Evolutionary conservation across 30 jellyfish, hydroid and myxozoan species (phyloP), one percentile per base, ranked within the genome.

Genomic region (Rhopilema esculentum): DNA sequence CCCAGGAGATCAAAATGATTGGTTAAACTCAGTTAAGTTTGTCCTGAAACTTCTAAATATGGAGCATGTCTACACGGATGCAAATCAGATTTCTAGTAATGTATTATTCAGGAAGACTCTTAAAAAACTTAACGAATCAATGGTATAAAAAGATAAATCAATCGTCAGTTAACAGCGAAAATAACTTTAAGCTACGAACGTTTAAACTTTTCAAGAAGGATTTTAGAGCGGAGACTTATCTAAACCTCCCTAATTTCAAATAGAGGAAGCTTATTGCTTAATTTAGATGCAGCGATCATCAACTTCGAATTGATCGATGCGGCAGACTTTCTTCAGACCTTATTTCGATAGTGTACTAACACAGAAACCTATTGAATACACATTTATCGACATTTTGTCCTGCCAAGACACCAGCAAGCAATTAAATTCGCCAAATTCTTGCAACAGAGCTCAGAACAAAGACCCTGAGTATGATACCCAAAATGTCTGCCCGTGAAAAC

Each of bases 211-310:
- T 53, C 86, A 76, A 40, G 52, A 76, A 76, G 63, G 85, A 74
- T 68, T 26, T 0, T 20, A 74, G 48, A 74, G 72, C 72, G 71
- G 85, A 74, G 71, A 74, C 85, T 74, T 74, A 74, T 74, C 85
- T 74, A n/a, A n/a, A n/a, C n/a, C n/a, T n/a, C n/a, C n/a, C n/a
- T n/a, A n/a, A n/a, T n/a, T n/a, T n/a, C n/a, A 52, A 52, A 52
- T 20, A 16, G 20, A 20, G 20, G 20, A n/a, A n/a, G n/a, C n/a
- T n/a, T n/a, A n/a, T n/a, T n/a, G n/a, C n/a, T n/a, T n/a, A n/a
- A n/a, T n/a, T n/a, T n/a, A n/a, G n/a, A n/a, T n/a, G n/a, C n/a
- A n/a, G n/a, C n/a, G n/a, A n/a, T n/a, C n/a, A n/a, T n/a, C n/a
- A n/a, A n/a, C n/a, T n/a, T n/a, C n/a, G n/a, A n/a, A n/a, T n/a